Conservation (phyloP, 2,888 invertebrate species). For the Catonia carolina region DNA sequence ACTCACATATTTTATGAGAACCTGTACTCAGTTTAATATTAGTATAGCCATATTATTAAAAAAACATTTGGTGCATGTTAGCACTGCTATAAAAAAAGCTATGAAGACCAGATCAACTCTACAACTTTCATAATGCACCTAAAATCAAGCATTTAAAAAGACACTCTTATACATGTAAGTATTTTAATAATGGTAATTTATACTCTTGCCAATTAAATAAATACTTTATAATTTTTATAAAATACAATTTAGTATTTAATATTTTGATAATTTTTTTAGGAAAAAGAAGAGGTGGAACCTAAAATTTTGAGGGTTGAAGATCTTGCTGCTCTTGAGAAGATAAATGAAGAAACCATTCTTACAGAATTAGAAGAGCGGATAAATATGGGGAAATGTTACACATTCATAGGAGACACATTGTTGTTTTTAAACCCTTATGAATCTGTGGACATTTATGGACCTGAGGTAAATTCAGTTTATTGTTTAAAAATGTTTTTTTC, state of each 20-base stretch:
- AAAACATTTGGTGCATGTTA: too few relatives aligned
- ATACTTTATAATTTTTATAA: too few relatives aligned
- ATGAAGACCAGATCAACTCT: too few relatives aligned
- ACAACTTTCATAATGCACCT: too few relatives aligned
- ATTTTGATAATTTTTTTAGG: neutral
- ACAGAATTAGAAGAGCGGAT: conserved; percentile 62
- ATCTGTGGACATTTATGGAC: conserved; percentile 62
- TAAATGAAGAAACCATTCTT: conserved; percentile 66
- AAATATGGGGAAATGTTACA: conserved; percentile 60
- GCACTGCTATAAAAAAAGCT: too few relatives aligned
- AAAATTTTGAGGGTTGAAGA: conserved; percentile 77
- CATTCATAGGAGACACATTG: conserved; percentile 74
- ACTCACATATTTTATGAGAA: too few relatives aligned
- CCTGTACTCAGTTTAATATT: too few relatives aligned
- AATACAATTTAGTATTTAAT: neutral
- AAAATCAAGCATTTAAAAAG: too few relatives aligned
- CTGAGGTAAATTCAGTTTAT: conserved; percentile 51
- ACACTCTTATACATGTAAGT: too few relatives aligned
- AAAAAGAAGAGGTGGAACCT: conserved; percentile 18
- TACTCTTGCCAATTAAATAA: neutral
- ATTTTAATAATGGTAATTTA: neutral
- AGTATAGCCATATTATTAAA: too few relatives aligned
- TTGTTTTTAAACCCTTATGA: conserved; percentile 74
- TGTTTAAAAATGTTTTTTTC: neutral
- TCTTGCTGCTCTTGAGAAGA: conserved; percentile 65